Evolutionary conservation across 2,888 invertebrate genomes (phyloP), one percentile per base, ranked within the genome.

Genomic region (Cylindroiulus punctatus): DNA sequence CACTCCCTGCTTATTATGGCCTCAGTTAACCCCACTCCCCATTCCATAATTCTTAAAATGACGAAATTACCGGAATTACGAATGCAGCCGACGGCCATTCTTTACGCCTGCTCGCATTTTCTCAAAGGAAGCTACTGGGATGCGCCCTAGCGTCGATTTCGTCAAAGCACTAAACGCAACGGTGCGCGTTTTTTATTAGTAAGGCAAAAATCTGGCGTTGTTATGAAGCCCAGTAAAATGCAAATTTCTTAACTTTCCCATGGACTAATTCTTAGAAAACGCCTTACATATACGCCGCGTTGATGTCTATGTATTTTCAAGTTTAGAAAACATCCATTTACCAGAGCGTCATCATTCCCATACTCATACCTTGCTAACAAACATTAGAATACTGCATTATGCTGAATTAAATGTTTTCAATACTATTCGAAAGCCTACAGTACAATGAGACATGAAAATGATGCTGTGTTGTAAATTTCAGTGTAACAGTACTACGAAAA

Each of bases 1-100:
- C 76, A 76, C 76, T 76, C 76, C 76, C 76, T 76, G 76, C 76
- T 76, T 76, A 76, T 76, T 76, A 76, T 76, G 76, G 76, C 30
- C 30, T 14, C 30, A 76, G 76, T 76, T 76, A 76, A 76, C 76
- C 76, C 76, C 76, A 76, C 76, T 76, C 76, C 76, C 76, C 76
- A 30, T 76, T 76, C 76, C 76, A 76, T 76, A 76, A 76, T 76
- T 76, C 76, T 76, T 76, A 76, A 76, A 76, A 76, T 30, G 76
- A 76, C 76, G 76, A 76, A 76, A 76, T 76, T 76, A 76, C 30
- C 76, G 30, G 76, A 76, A 76, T 76, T 76, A 76, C 76, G 76
- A 26, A 76, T 76, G 14, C 76, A 76, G 30, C 30, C 76, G 12
- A 76, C 14, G 76, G 76, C 30, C 76, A 76, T 76, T 76, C 76